phyloP scores from a whole-genome alignment of 1,140 invertebrate genomes.

The Coenobita brevimanus region DNA sequence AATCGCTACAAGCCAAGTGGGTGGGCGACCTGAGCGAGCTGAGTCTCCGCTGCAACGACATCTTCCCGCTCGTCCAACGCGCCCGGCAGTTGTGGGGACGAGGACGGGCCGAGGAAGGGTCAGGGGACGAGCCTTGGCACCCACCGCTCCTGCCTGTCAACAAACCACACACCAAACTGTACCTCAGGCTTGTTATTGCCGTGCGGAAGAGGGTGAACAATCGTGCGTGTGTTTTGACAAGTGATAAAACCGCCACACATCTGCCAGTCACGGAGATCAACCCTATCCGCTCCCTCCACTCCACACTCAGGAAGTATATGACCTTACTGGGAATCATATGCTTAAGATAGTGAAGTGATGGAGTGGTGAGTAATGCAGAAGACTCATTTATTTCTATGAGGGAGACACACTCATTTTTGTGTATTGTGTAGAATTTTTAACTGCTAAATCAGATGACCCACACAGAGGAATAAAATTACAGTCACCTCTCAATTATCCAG shows the following conservation, averaged over 20 bases:
- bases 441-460: too few relatives aligned
- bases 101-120: slow-evolving; percentile 52
- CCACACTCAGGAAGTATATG: slow-evolving; percentile 91
- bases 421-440: too few relatives aligned
- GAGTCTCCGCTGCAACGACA: slow-evolving; percentile 85
- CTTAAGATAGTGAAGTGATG: too few relatives aligned
- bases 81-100: slow-evolving; percentile 72
- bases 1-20: slow-evolving; percentile 96
- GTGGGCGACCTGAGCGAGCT: slow-evolving; percentile 84
- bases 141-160: slow-evolving; percentile 80
- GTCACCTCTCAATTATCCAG: too few relatives aligned
- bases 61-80: slow-evolving; percentile 86
- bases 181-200: slow-evolving; percentile 85
- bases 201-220: slow-evolving; percentile 89
- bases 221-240: slow-evolving; percentile 86
- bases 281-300: slow-evolving; percentile 88
- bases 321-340: too few relatives aligned
- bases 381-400: too few relatives aligned
- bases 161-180: slow-evolving; percentile 81
- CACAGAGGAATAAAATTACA: too few relatives aligned
- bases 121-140: slow-evolving; percentile 78
- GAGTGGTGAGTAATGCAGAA: too few relatives aligned
- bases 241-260: slow-evolving; percentile 86
- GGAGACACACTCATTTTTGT: too few relatives aligned
- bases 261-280: slow-evolving; percentile 92